A percentile compares a stretch with the other conserved stretches of the same genome.
These are phyloP conservation scores for Stegostoma tigrinum DNA, from an alignment of 2,113 vertebrate species.

Conservation along the genomic window DNA sequence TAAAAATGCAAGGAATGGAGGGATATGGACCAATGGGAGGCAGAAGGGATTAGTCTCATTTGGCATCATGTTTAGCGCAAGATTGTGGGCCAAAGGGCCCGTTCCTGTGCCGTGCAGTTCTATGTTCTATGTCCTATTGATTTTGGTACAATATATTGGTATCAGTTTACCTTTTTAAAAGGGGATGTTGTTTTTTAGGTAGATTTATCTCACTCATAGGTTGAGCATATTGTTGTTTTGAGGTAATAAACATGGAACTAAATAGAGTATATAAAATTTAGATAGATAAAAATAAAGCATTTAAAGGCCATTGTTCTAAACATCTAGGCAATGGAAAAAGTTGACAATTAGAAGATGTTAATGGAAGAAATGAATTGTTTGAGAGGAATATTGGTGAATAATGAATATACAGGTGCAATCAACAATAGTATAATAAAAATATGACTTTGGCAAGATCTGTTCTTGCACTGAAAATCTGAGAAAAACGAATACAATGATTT, in stretches of 20 bases:
- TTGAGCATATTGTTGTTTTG: background rate
- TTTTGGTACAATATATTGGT: background rate
- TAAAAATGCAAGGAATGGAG: too few relatives aligned
- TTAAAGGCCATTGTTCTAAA: background rate
- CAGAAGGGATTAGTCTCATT: too few relatives aligned
- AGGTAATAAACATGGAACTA: background rate
- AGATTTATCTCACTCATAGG: background rate
- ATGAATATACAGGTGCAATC: background rate
- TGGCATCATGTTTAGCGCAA: too few relatives aligned
- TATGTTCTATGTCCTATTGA: too few relatives aligned
- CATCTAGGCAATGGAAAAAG: background rate
- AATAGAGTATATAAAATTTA: background rate
- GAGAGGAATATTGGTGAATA: background rate
- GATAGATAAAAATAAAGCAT: background rate
- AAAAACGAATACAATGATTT: background rate
- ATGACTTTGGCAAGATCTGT: background rate
- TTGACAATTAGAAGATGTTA: too few relatives aligned
- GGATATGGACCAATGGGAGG: too few relatives aligned
- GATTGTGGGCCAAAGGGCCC: too few relatives aligned
- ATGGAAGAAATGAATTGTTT: too few relatives aligned
- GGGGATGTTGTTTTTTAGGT: background rate
- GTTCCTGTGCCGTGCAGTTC: too few relatives aligned
- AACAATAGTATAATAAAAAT: background rate
- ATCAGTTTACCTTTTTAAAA: background rate
- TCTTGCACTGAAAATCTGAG: background rate